Evolutionary conservation across 2,888 invertebrate species (phyloP), one percentile per base, ranked within the genome.

Genomic region (Elmis aenea): DNA sequence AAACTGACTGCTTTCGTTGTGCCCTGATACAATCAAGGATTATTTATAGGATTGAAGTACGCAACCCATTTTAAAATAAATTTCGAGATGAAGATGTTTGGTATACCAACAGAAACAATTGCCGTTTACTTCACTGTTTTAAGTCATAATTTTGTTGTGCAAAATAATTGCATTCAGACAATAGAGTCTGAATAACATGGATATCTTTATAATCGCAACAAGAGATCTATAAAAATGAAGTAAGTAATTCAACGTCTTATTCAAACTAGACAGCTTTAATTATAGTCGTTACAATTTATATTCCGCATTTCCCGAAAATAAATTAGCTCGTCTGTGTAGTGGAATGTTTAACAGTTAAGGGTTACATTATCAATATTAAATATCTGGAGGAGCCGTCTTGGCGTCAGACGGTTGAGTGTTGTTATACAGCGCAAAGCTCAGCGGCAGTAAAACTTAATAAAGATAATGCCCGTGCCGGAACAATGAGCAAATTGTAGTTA

Each of bases 401-500:
- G 57, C 48, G 52, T 49, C 48, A 58, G 58, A 58, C 58, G 57
- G 55, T 56, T 52, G 54, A 55, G 55, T 51, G 54, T 58, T 53
- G 58, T 55, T 57, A 52, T 55, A 53, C 52, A 51, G 54, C 52
- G 51, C 36, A 42, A 43, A 45, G 38, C 46, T 38, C 42, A 40
- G 40, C 53, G 53, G 52, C 54, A 59, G 61, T 61, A 58, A 62
- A 62, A 63, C 61, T 62, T 63, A 62, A 63, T 63, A 62, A 62
- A 63, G 62, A 63, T 62, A 63, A 63, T 62, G 59, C 59, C 55
- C 50, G 56, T 55, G 51, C 60, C 61, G 62, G 59, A 62, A 63
- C 62, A 63, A 62, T 63, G 63, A 62, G 58, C 59, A 61, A 62
- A 63, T 62, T 63, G 61, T 59, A 61, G 58, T 62, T 60, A 58